Conservation (phyloP, 2,888 invertebrate species). For the Chloroclystis v-ata region DNA sequence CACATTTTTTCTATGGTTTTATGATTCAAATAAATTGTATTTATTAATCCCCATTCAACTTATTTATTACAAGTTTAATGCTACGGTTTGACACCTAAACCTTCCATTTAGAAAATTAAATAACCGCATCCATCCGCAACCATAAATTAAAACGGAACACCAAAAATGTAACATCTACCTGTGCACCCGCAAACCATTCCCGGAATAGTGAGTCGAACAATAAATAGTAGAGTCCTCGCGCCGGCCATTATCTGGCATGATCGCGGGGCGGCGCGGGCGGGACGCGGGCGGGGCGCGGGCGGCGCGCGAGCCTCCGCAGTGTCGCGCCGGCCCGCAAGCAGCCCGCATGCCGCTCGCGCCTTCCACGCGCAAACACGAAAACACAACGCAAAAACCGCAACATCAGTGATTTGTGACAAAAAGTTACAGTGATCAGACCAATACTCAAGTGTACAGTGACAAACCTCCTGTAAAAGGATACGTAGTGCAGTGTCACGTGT, state of each 20-base stretch:
- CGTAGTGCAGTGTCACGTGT: conserved; percentile 71
- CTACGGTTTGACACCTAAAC: background rate
- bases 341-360: conserved; percentile 10
- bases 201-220: conserved; percentile 62
- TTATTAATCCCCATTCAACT: no score
- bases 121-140: background rate
- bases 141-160: conserved; percentile 3
- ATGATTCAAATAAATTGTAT: background rate
- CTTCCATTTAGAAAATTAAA: background rate
- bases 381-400: conserved; percentile 58
- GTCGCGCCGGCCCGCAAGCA: conserved; percentile 65
- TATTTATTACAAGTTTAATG: no score
- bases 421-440: conserved; percentile 25
- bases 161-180: conserved; percentile 33
- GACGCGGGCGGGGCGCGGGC: conserved; percentile 55
- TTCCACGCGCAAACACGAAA: conserved; percentile 41
- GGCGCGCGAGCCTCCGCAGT: conserved; percentile 68
- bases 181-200: conserved; percentile 45
- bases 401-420: conserved; percentile 39
- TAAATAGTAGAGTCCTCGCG: conserved; percentile 73
- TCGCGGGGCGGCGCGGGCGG: conserved; percentile 67
- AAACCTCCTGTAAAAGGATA: conserved; percentile 34
- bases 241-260: conserved; percentile 74
- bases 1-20: no score
- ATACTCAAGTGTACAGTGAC: conserved; percentile 31